Evolutionary conservation across 2,888 invertebrate species (phyloP).

Genomic region (Brenthis ino): DNA sequence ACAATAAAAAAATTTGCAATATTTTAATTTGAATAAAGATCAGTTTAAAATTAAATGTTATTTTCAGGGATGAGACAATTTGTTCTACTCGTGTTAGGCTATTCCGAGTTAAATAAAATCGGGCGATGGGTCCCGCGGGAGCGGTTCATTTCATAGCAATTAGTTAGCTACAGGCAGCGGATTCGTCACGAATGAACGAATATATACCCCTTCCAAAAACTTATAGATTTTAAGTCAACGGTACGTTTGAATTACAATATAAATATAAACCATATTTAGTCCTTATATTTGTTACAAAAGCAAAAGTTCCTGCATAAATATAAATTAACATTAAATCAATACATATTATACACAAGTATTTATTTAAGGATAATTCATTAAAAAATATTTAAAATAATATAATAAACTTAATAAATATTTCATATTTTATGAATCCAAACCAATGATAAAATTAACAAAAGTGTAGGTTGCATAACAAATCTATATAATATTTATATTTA

Average conservation of each 20-base stretch:
- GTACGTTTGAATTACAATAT: neutral
- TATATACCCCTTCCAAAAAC: constrained; percentile 66
- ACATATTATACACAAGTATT: too few relatives aligned
- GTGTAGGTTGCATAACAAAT: too few relatives aligned
- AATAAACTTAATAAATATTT: too few relatives aligned
- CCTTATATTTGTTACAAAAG: too few relatives aligned
- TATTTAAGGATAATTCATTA: too few relatives aligned
- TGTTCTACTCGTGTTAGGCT: neutral
- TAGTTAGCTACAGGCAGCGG: constrained; percentile 75
- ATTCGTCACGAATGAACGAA: constrained; percentile 78
- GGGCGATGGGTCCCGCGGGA: constrained; percentile 64
- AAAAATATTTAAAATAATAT: too few relatives aligned
- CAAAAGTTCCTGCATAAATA: too few relatives aligned
- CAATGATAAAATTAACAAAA: too few relatives aligned
- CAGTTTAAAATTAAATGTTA: neutral
- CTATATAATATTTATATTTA: constrained; percentile 11
- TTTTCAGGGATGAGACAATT: neutral
- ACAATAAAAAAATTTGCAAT: neutral
- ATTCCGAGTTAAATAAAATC: constrained; percentile 55
- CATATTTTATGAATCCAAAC: too few relatives aligned
- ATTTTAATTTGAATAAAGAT: neutral
- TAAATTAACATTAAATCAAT: too few relatives aligned
- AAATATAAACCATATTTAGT: too few relatives aligned
- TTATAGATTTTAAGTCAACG: constrained; percentile 41
- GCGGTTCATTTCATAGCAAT: constrained; percentile 80